Evolutionary conservation across 2,888 invertebrate species (phyloP).

Genomic region (Limnephilus marmoratus): DNA sequence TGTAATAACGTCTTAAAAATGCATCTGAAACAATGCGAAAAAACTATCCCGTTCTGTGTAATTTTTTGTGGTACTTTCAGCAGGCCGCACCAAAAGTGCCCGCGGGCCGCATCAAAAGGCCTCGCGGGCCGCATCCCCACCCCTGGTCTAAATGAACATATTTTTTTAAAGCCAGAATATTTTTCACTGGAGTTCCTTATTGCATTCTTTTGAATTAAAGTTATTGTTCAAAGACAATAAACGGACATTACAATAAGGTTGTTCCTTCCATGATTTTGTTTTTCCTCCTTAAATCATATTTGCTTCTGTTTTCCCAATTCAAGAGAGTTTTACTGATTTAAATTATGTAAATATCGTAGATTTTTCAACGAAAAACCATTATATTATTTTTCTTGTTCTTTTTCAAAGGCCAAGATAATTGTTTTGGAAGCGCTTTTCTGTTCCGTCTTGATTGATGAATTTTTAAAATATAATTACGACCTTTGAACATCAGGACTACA

Average conservation of each 20-base stretch:
- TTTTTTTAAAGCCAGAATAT: too few species aligned
- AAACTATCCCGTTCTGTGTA: too few species aligned
- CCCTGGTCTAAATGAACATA: too few species aligned
- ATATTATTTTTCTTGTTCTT: neutral
- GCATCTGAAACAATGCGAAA: too few species aligned
- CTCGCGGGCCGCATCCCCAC: too few species aligned
- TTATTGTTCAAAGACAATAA: too few species aligned
- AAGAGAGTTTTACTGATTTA: neutral
- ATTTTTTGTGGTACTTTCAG: too few species aligned
- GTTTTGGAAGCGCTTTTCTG: neutral
- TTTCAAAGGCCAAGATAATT: neutral
- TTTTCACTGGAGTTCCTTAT: too few species aligned
- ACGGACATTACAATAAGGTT: neutral
- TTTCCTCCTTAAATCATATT: neutral
- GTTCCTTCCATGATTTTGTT: neutral
- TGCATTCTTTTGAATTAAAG: too few species aligned
- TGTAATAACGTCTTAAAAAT: too few species aligned
- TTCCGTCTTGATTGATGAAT: neutral
- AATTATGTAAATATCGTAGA: neutral
- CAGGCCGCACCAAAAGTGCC: too few species aligned
- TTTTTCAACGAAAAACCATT: neutral
- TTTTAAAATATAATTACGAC: neutral
- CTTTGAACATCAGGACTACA: neutral
- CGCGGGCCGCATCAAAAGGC: too few species aligned
- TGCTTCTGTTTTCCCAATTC: neutral